Base-by-base conservation (phyloP, 1,140 invertebrate genomes). In the Drosophila virilis region DNA sequence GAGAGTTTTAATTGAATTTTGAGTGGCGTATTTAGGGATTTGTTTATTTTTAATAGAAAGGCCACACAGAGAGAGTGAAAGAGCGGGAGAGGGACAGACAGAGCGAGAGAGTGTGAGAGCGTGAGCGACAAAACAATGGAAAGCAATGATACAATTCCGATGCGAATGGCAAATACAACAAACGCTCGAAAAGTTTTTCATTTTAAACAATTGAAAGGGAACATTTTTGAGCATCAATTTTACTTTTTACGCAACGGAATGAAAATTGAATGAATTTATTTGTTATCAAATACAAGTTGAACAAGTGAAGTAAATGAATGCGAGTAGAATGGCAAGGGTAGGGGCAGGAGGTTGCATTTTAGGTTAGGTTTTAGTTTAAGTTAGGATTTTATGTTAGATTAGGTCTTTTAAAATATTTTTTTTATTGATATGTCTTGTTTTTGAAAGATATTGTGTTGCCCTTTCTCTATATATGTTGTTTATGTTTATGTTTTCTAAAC, bases 1-100 rank as follows among this genome's bases (percentile, higher is more conserved):
- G 81, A 82, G 78, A 88, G 79, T 83, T 89, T 88, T 88, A 88
- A 88, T 88, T 88, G 83, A 88, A 88, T 88, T 88, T 89, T 88
- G 83, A 88, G 80, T 88, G 83, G 69, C 69, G 84, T 88, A 83
- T 80, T 86, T 86, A 88, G 82, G 83, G 82, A 88, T 86, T 86
- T 88, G 82, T 88, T 88, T 86, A 88, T 88, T 88, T 86, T 82
- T 88, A 86, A 88, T 86, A 82, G 83, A 88, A 88, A 77, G 77
- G 61, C 68, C 73, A 48, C 70, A 72, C 52, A 77, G 50, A 65
- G 10, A 13, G 13, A 8, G 13, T 7, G n/a, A 65, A 12, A 13
- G 13, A 8, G 13, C 13, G n/a, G n/a, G 12, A 45, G 13, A 13
- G 40, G 5, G n/a, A 43, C 1, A 7, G 40, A 13, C 6, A 13